phyloP scores from a whole-genome alignment of 2,113 vertebrate species.

The Melanostigma gelatinosum region DNA sequence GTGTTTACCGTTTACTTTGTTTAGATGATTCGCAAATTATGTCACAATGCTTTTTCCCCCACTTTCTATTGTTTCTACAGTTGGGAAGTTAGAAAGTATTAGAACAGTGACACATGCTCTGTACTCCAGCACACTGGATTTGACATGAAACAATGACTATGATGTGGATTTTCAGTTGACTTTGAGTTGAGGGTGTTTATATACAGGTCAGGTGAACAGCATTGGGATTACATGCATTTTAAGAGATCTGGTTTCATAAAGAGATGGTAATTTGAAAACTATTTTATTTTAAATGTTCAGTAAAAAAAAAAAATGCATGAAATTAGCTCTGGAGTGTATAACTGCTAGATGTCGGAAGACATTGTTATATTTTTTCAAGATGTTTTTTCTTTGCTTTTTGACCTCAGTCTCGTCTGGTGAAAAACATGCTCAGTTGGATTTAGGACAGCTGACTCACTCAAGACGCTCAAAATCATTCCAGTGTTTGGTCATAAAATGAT shows the following conservation, averaged over 20 bases:
- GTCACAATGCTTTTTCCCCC: not conserved
- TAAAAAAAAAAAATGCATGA: too few relatives aligned
- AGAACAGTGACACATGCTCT: not conserved
- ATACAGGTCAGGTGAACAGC: not conserved
- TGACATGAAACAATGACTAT: too few relatives aligned
- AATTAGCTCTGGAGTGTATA: not conserved
- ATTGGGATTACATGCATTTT: not conserved
- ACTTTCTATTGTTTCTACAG: not conserved
- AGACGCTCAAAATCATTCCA: not conserved
- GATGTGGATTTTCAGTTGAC: too few relatives aligned
- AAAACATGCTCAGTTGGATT: slow-evolving; percentile 29
- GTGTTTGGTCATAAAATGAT: not conserved
- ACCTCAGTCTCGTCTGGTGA: slow-evolving; percentile 9
- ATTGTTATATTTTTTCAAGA: not conserved
- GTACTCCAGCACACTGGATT: too few relatives aligned
- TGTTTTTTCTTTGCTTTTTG: not conserved
- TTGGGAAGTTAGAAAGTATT: not conserved
- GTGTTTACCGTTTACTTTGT: not conserved
- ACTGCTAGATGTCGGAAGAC: not conserved
- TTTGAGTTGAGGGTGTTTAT: not conserved
- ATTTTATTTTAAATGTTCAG: not conserved
- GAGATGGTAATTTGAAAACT: not conserved
- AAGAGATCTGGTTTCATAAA: too few relatives aligned
- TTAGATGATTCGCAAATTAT: not conserved
- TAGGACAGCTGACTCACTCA: slow-evolving; percentile 14